A percentile compares a stretch with the other conserved stretches of the same genome.
Conservation (phyloP, 2,888 invertebrate species). For the Diarsia mendica region DNA sequence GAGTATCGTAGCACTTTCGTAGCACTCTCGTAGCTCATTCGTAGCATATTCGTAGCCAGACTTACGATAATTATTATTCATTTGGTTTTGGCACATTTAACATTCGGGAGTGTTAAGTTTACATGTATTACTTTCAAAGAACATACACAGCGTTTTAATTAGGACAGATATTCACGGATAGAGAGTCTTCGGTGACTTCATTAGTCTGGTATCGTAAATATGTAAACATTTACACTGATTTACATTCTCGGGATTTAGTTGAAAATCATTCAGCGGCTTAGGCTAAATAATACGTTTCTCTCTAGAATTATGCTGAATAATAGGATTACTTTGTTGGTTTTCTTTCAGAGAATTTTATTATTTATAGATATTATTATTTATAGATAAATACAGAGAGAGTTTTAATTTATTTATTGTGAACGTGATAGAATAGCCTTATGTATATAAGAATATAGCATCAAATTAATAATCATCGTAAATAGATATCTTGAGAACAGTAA, state of each 20-base stretch:
- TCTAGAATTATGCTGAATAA: background rate
- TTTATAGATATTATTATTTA: background rate
- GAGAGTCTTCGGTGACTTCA: conserved; percentile 30
- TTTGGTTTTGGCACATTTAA: conserved; percentile 42
- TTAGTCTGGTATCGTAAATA: conserved; percentile 39
- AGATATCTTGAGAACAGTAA: no score
- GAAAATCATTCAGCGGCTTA: background rate
- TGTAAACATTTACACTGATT: conserved; percentile 36
- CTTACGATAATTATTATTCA: conserved; percentile 44
- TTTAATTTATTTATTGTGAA: background rate
- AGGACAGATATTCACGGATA: conserved; percentile 24
- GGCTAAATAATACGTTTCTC: background rate
- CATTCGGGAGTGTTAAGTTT: conserved; percentile 28
- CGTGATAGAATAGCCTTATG: no score
- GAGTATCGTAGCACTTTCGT: conserved; percentile 25
- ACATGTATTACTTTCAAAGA: conserved; percentile 25
- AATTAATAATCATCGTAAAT: no score
- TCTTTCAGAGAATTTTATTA: background rate
- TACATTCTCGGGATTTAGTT: conserved; percentile 14
- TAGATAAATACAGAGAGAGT: background rate
- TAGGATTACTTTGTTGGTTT: background rate
- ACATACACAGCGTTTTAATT: conserved; percentile 38
- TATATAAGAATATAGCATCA: no score
- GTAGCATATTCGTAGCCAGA: conserved; percentile 42
- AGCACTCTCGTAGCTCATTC: conserved; percentile 29